phyloP scores from a whole-genome alignment of 2,888 invertebrate species.

The Pseudolycoriella hygida region DNA sequence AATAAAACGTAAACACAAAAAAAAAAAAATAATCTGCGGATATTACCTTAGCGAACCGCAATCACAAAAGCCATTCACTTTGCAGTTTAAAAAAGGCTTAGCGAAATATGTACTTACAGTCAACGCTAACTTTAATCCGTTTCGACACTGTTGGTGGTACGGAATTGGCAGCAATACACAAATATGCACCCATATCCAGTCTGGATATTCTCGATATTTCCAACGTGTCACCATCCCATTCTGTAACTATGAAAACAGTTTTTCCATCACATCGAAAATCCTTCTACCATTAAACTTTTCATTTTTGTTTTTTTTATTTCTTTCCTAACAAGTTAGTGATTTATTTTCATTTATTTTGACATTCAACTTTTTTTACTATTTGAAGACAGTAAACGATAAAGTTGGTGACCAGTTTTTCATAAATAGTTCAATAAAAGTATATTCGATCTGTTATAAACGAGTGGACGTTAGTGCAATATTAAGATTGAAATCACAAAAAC shows the following conservation, averaged over 20 bases:
- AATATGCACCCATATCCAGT: slow-evolving; percentile 79
- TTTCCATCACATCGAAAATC: neutral
- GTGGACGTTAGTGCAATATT: no score
- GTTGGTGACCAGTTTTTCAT: no score
- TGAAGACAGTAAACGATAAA: no score
- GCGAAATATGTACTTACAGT: slow-evolving; percentile 52
- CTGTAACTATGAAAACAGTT: slow-evolving; percentile 38
- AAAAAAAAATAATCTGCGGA: no score
- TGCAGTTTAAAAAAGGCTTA: no score
- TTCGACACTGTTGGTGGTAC: slow-evolving; percentile 83
- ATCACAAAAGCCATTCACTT: no score
- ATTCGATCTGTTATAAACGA: no score
- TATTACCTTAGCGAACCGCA: no score
- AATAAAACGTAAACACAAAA: no score
- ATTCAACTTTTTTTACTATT: no score
- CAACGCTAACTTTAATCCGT: slow-evolving; percentile 82
- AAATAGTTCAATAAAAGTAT: no score
- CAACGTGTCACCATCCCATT: slow-evolving; percentile 70
- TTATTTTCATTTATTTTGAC: neutral
- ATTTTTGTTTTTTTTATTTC: neutral
- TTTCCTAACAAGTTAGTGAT: neutral
- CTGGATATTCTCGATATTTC: slow-evolving; percentile 72
- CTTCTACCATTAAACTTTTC: neutral
- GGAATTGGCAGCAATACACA: slow-evolving; percentile 72
- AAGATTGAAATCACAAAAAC: no score